Evolutionary conservation across 2,888 invertebrate species (phyloP), one percentile per base, ranked within the genome.

Genomic region (Epiperipatus broadwayi): DNA sequence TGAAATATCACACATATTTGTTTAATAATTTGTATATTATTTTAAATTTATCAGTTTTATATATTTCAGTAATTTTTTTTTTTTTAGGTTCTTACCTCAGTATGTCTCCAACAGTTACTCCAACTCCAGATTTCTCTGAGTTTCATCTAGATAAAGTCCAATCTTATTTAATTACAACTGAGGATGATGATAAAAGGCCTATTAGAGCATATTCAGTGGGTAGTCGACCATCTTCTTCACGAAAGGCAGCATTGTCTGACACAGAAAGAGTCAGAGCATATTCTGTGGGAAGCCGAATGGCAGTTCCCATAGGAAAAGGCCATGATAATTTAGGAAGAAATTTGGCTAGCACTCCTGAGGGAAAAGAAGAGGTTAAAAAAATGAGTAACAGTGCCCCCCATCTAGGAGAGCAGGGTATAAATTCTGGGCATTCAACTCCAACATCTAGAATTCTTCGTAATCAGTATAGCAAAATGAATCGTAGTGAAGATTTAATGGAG

Each of bases 161-260:
- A 41, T 74, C 80, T 12, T 78, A 75, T 55, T 69, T 79, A 42
- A 63, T 67, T 5, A 65, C 69, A 1, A 64, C 68, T 25, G 69
- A 69, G 46, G 70, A 72, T 49, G 55, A 59, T 51, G 71, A 71
- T 8, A 48, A 57, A 57, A 48, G 69, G 46, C 78, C 78, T n/a
- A 67, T 72, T 37, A 68, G 81, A 47, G 75, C 83, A 1, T 83
- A 81, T 61, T 83, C 83, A 19, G 76, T 84, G 45, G 84, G 84
- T 16, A 81, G 80, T 39, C 70, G 75, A 47, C 75, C 78, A 2
- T 75, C 76, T 46, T 66, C 44, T 44, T 5, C 21, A 15, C n/a
- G n/a, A 10, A 22, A 30, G 3, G 19, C 33, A 20, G 22, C 21
- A 12, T 16, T 35, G 3, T 21, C 21, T 8, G 51, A 52, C 27